phyloP scores from a whole-genome alignment of 2,113 vertebrate genomes.

The Plotosus lineatus region DNA sequence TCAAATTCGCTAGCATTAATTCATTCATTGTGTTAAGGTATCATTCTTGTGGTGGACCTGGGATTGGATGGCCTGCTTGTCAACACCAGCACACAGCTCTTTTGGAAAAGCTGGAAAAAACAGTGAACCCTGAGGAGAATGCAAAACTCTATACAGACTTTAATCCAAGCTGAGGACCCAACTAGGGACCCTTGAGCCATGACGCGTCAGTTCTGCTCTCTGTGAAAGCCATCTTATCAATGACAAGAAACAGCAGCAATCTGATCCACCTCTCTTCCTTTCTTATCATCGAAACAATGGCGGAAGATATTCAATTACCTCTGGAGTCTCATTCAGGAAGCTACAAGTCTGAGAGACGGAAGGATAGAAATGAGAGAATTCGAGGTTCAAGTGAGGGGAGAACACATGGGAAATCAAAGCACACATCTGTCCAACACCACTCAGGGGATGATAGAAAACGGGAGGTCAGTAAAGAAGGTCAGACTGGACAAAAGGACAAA shows the following conservation, averaged over 20 bases:
- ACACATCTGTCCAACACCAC: constrained; percentile 44
- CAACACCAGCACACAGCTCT: no score
- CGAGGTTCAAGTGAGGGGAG: constrained; percentile 59
- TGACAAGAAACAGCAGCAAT: neutral
- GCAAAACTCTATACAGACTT: no score
- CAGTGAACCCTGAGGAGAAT: no score
- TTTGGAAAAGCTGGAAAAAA: no score
- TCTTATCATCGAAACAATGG: constrained; percentile 27
- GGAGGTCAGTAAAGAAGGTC: constrained; percentile 39
- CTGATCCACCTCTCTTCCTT: constrained; percentile 12
- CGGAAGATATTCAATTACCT: constrained; percentile 46
- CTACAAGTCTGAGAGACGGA: constrained; percentile 50
- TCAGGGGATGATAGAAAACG: constrained; percentile 32
- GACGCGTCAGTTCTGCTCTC: no score
- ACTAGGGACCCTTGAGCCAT: no score
- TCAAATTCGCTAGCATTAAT: no score
- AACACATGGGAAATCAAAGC: constrained; percentile 53
- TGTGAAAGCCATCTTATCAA: neutral
- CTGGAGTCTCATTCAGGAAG: constrained; percentile 37
- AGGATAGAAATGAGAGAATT: constrained; percentile 50
- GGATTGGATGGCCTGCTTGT: no score
- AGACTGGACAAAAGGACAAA: constrained; percentile 36
- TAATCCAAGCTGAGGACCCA: no score
- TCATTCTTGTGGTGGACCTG: no score
- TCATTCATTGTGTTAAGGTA: no score